Percentiles rank a stretch among this genome's conserved stretches.
These are phyloP conservation scores for Pogonomyrmex californicus DNA, from an alignment of 1,140 invertebrate species.

Conservation along the genomic window DNA sequence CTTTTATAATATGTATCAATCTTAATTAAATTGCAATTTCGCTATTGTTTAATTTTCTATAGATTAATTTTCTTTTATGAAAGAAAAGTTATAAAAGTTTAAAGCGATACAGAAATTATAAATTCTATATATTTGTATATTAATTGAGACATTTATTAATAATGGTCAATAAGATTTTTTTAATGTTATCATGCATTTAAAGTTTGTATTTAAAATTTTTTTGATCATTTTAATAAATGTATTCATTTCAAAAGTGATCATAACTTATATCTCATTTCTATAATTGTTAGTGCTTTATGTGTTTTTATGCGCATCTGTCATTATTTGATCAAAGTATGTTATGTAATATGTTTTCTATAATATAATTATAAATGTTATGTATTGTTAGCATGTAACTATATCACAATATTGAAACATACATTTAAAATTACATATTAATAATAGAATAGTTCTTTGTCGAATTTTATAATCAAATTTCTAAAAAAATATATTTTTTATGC, in stretches of 20 bases:
- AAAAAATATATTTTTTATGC: slow-evolving; percentile 10
- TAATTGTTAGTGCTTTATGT: not conserved
- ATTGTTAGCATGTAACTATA: not conserved
- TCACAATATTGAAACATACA: not conserved
- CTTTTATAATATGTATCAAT: not conserved
- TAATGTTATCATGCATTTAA: not conserved
- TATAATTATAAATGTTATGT: not conserved
- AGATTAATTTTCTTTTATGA: not conserved
- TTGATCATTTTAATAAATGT: slow-evolving; percentile 6
- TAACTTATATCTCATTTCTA: not conserved
- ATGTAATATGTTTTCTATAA: slow-evolving; percentile 3
- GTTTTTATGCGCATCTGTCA: slow-evolving; percentile 31
- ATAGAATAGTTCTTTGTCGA: slow-evolving; percentile 17
- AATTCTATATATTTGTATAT: not conserved
- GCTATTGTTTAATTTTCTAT: not conserved
- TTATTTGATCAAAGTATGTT: slow-evolving; percentile 3
- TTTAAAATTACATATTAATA: not conserved
- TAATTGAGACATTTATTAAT: not conserved
- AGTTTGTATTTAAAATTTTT: slow-evolving; percentile 14
- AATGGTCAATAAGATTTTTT: not conserved
- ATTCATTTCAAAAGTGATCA: not conserved
- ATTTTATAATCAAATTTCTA: not conserved
- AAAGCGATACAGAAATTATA: not conserved
- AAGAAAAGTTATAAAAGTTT: not conserved
- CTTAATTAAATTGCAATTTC: not conserved